Evolutionary conservation across 2,113 vertebrate genomes (phyloP), one percentile per base, ranked within the genome.

Genomic region (Calyptomena viridis): DNA sequence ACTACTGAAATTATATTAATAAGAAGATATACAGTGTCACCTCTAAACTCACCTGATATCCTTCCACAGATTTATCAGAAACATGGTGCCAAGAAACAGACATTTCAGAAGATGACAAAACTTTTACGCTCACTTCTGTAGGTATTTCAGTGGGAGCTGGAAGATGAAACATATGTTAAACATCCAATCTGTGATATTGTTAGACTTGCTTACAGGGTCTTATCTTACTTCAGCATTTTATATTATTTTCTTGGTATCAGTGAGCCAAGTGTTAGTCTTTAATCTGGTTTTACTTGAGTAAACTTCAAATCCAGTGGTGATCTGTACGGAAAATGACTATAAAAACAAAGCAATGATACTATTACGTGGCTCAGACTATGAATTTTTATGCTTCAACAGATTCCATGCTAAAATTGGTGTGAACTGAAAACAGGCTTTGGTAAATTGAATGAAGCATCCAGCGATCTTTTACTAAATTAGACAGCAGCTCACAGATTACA

Each of bases 91-190:
- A 99, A 79, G 95, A 97, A 84, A 99, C 98, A 24, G 98, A 97
- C 69, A 98, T 99, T 84, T 99, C 98, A 56, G 98, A 99, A 87
- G 99, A 99, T 9, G 99, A 99, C 31, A 99, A 79, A 39, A 98
- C 98, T 97, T 96, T 98, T 62, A 97, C 95, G 0, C 97, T 97
- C 24, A 99, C 95, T 58, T 94, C 97, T 84, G 73, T 94, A 50
- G 99, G 99, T 73, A 97, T 96, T 96, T 99, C 98, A 88, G 94
- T 97, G 23, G 99, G 99, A 94, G 98, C 99, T 99, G 94, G 78
- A 93, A 96, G 82, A 87, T 59, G 5, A 93, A 95, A 90, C 49
- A 91, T 47, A 82, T 23, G 9, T 88, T 80, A 93, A 93, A 84
- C 6, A 82, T 37, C 58, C 37, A 28, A 16, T 47, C 10, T 52